Base-by-base conservation (phyloP, 2,888 invertebrate genomes). In the Macrosiphum euphorbiae region DNA sequence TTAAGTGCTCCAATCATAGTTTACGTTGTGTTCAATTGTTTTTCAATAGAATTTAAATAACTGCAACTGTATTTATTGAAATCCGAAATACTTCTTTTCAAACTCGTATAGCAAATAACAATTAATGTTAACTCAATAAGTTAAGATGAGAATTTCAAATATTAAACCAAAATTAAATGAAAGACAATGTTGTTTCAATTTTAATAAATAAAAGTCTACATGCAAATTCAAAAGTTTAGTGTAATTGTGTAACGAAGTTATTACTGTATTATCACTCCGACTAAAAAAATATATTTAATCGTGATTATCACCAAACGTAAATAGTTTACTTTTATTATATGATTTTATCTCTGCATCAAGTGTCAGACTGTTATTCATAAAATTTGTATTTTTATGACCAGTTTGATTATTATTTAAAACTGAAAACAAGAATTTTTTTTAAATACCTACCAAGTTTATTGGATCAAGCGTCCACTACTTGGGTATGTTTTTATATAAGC, bases 321-420 rank as follows among this genome's bases (percentile, higher is more conserved):
- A 35, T 78, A 78, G 67, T 67, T n/a, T 67, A n/a, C n/a, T 67
- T 67, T 67, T 67, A 67, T 67, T 35, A 10, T 78, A 78, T 78
- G 35, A 35, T 35, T 78, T 78, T 78, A 35, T 78, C 20, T 78
- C 4, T 20, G 7, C 1, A 78, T 10, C 35, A 20, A 78, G n/a
- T n/a, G 16, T 67, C n/a, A 67, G 35, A 47, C 86, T 28, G 28
- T 16, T 47, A 28, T 47, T 35, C 78, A 86, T 47, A 86, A 28
- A 26, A 28, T 47, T 28, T 86, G 28, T 44, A 0, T 13, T 85
- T 47, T 86, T 86, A 86, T 11, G 47, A 47, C 47, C 47, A 13
- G 11, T 28, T 86, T 86, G 47, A 47, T 86, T 47, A 86, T 86
- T 47, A 86, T 86, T 47, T 86, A 86, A 86, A 86, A 86, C 47